Percentiles rank a stretch among this genome's conserved stretches.
phyloP scores from a whole-genome alignment of 2,113 vertebrate genomes.

The Todiramphus chloris region DNA sequence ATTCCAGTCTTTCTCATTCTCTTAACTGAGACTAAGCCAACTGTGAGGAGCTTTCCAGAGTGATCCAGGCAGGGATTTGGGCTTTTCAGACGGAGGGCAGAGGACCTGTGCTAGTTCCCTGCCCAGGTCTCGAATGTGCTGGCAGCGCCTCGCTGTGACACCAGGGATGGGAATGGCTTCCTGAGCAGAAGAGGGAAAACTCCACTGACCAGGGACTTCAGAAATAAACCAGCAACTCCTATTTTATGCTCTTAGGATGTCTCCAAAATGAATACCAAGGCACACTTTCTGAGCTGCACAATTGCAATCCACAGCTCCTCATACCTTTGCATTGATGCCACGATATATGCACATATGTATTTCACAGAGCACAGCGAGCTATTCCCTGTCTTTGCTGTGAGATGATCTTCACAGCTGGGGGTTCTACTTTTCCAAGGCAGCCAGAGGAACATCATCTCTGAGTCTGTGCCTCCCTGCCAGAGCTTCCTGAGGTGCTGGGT shows the following conservation, averaged over 20 bases:
- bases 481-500: neutral
- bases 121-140: neutral
- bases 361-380: neutral
- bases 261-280: neutral
- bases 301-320: neutral
- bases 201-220: neutral
- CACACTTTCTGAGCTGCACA: neutral
- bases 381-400: neutral
- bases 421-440: neutral
- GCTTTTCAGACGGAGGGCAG: neutral
- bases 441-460: neutral
- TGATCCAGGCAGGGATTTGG: neutral
- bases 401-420: neutral
- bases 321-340: neutral
- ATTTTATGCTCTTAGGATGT: neutral
- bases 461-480: neutral
- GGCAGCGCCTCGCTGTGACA: fast-evolving
- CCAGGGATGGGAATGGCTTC: neutral
- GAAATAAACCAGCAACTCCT: neutral
- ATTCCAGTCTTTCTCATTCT: neutral
- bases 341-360: neutral
- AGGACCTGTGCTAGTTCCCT: neutral
- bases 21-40: neutral
- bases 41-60: neutral
- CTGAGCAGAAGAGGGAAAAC: neutral